A percentile compares a stretch with the other conserved stretches of the same genome.
Conservation (phyloP, 2,888 invertebrate genomes). For the Lampropteryx suffumata region DNA sequence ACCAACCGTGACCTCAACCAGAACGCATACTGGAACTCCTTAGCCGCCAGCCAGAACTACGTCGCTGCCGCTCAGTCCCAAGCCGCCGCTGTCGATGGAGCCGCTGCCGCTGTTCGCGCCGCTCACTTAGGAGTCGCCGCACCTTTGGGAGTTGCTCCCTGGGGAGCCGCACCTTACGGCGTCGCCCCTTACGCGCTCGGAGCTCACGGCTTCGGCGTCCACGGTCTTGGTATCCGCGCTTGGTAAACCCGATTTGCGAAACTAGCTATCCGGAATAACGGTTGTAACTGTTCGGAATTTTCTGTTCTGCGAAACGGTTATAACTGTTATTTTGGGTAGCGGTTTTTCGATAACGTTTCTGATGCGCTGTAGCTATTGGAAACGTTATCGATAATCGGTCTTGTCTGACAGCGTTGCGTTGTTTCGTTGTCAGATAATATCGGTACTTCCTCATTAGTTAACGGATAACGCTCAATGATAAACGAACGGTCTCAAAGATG, state of each 20-base stretch:
- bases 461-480: conserved; percentile 57
- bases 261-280: conserved; percentile 16
- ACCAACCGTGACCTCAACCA: conserved; percentile 67
- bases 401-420: conserved; percentile 44
- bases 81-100: conserved; percentile 66
- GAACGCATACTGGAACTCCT: conserved; percentile 72
- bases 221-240: conserved; percentile 46
- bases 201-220: conserved; percentile 27
- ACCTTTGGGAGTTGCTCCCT: conserved; percentile 36
- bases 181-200: conserved; percentile 34
- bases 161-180: conserved; percentile 26
- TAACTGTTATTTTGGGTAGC: conserved; percentile 11
- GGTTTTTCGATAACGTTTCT: conserved; percentile 30
- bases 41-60: conserved; percentile 69
- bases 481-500: conserved; percentile 69
- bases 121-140: conserved; percentile 38
- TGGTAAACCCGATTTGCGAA: conserved; percentile 55
- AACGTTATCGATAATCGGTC: conserved; percentile 37
- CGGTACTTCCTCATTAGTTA: conserved; percentile 44
- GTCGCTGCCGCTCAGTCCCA: conserved; percentile 75
- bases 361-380: conserved; percentile 14
- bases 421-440: conserved; percentile 38
- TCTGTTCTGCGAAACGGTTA: background rate
- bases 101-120: conserved; percentile 46
- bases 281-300: background rate